Base-by-base conservation (phyloP, 2,888 invertebrate genomes). In the Mesorhabditis belari region DNA sequence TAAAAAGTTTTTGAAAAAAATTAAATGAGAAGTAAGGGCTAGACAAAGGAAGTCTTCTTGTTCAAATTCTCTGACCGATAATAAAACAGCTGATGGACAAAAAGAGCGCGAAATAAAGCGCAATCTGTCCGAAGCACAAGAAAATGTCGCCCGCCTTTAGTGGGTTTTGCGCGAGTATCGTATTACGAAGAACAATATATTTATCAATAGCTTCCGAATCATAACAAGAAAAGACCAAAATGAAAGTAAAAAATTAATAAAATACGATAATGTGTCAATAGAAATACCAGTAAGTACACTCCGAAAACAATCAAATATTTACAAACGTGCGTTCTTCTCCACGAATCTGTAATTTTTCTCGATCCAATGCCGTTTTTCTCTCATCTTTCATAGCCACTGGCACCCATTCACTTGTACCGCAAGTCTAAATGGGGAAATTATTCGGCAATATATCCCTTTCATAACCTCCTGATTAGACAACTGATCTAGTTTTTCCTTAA, bases 361-460 rank as follows among this genome's bases (percentile, higher is more conserved):
- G 60, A 4, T 69, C 70, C 25, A 72, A 57, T 9, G 58, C 27
- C 3, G 74, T 70, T 57, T 74, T 77, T 17, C 77, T 61, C 57
- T 77, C 77, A 58, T 77, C 77, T 44, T 56, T 59, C 77, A 78
- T 76, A 12, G 74, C 76, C 3, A 77, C 77, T 26, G 77, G 69
- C 25, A 73, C 66, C 68, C 70, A 77, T 55, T 75, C 66, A 49
- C 61, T 69, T n/a, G 60, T 63, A 27, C 66, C 65, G 49, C 70
- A 71, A n/a, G 56, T 24, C 70, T 70, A 57, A 23, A 63, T 55
- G 9, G 24, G 67, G 23, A 55, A 73, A 59, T 25, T n/a, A 17
- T 12, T 55, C 5, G 60, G 4, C 1, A 35, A 17, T 17, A 59
- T 25, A 35, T 29, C 9, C 12, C 5, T 21, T 59, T 24, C 56